A percentile compares a stretch with the other conserved stretches of the same genome.
These are phyloP conservation scores for Parnassius apollo DNA, from an alignment of 2,888 invertebrate species.

Conservation along the genomic window DNA sequence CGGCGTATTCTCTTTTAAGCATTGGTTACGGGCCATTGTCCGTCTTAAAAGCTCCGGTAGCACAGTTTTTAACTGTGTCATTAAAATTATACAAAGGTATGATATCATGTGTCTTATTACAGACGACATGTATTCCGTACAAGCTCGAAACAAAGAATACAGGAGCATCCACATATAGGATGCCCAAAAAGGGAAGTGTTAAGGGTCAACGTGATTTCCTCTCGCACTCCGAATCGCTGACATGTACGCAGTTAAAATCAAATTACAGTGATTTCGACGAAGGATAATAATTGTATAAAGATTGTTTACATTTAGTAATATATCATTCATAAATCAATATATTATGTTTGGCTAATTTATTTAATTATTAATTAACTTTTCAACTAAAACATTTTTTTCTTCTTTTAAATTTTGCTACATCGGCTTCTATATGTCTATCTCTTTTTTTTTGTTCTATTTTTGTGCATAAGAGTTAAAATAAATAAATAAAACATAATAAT, in stretches of 20 bases:
- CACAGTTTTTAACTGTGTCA: slow-evolving; percentile 56
- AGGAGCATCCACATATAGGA: slow-evolving; percentile 58
- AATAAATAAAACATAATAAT: no score
- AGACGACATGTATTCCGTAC: slow-evolving; percentile 31
- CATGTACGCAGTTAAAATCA: slow-evolving; percentile 61
- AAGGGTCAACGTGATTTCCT: slow-evolving; percentile 75
- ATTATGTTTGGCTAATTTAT: no score
- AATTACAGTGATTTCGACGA: slow-evolving; percentile 32
- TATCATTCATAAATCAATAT: no score
- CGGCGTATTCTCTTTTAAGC: slow-evolving; percentile 57
- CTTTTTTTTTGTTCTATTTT: no score
- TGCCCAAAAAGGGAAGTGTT: slow-evolving; percentile 67
- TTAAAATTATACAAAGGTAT: slow-evolving; percentile 24
- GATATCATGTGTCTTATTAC: slow-evolving; percentile 46
- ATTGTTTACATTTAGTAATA: no score
- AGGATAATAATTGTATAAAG: slow-evolving; percentile 45
- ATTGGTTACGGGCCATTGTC: slow-evolving; percentile 54
- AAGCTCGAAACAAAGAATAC: slow-evolving; percentile 37
- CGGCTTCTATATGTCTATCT: no score
- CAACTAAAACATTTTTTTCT: no score
- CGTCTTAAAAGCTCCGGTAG: slow-evolving; percentile 49
- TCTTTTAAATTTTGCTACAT: no score
- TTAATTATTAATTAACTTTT: no score
- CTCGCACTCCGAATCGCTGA: slow-evolving; percentile 72
- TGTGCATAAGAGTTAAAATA: no score